Evolutionary conservation across 2,113 vertebrate species (phyloP).

Genomic region (Leiothrix lutea): DNA sequence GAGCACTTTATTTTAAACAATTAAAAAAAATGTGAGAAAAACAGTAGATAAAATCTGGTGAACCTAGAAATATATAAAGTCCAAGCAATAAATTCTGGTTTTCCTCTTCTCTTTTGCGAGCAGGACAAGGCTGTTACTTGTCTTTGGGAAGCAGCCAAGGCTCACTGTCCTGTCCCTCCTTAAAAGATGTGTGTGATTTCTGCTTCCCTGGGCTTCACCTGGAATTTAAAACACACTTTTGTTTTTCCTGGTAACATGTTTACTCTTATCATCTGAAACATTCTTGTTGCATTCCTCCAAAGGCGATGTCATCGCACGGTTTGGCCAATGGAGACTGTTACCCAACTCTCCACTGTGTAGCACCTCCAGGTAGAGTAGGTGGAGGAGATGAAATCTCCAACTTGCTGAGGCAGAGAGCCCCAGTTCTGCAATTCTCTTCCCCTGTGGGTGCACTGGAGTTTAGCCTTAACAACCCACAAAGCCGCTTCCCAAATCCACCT

Average conservation of each 20-base stretch:
- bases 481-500: not conserved
- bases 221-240: not conserved
- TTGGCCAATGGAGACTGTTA: not conserved
- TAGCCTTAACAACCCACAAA: not conserved
- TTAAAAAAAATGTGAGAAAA: not conserved
- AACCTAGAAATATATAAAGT: not conserved
- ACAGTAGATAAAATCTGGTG: not conserved
- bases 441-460: not conserved
- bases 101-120: not conserved
- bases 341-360: not conserved
- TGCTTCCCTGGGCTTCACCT: not conserved
- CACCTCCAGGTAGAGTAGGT: not conserved
- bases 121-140: not conserved
- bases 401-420: not conserved
- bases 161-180: not conserved
- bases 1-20: not conserved
- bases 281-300: not conserved
- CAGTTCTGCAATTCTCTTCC: not conserved
- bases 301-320: not conserved
- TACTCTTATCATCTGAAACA: not conserved
- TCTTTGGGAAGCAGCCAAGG: not conserved
- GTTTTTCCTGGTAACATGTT: not conserved
- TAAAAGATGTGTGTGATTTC: not conserved
- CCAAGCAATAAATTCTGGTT: not conserved
- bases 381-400: not conserved